Evolutionary conservation across 2,888 invertebrate species (phyloP).

Genomic region (Hypomecis punctinalis): DNA sequence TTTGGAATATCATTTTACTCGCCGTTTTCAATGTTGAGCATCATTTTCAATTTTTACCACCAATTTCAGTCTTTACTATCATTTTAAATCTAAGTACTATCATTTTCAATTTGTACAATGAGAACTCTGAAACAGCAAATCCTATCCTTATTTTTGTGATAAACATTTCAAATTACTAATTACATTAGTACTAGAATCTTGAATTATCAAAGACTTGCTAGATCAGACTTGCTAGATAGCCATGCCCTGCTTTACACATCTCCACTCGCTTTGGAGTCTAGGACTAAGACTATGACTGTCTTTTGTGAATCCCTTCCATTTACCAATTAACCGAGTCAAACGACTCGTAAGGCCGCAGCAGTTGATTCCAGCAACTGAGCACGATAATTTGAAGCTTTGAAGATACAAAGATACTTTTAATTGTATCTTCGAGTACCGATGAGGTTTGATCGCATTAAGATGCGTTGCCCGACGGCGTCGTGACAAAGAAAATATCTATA

Average conservation of each 20-base stretch:
- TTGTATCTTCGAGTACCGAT: slow-evolving; percentile 25
- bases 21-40: no score
- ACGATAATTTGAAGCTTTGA: slow-evolving; percentile 31
- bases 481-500: background rate
- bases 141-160: no score
- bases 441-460: background rate
- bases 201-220: no score
- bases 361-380: slow-evolving; percentile 34
- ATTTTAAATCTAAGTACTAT: no score
- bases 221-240: no score
- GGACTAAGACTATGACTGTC: background rate
- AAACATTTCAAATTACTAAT: no score
- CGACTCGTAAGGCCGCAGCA: slow-evolving; percentile 10
- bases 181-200: no score
- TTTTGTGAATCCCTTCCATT: slow-evolving; percentile 6
- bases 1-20: no score
- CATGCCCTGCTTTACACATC: background rate
- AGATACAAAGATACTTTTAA: slow-evolving; percentile 39
- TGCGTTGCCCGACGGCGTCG: background rate
- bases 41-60: no score
- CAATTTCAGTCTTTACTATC: no score
- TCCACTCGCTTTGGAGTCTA: background rate
- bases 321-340: slow-evolving; percentile 12
- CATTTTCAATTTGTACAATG: no score
- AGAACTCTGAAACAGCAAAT: no score